phyloP scores from a whole-genome alignment of 2,888 invertebrate genomes.

The Melieria omissa region DNA sequence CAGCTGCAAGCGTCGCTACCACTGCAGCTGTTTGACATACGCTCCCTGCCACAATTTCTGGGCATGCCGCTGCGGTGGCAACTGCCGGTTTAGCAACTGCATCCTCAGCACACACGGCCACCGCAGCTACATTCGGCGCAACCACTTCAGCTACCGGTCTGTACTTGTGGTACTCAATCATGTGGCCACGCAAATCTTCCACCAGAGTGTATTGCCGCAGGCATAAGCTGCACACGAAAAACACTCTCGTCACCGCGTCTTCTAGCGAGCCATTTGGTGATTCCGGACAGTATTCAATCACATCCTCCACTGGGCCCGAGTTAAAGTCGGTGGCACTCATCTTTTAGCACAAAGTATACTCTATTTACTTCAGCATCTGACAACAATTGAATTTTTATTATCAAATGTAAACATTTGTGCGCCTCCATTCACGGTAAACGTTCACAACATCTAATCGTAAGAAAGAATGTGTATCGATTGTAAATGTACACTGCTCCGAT shows the following conservation, averaged over 20 bases:
- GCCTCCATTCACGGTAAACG: too few species aligned
- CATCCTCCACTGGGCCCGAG: slow-evolving; percentile 29
- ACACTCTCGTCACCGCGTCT: slow-evolving; percentile 35
- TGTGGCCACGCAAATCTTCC: slow-evolving; percentile 61
- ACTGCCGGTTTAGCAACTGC: background rate
- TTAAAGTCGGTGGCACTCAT: too few species aligned
- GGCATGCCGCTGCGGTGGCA: background rate
- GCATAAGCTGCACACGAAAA: slow-evolving; percentile 51
- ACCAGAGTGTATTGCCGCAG: slow-evolving; percentile 47
- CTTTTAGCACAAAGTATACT: too few species aligned
- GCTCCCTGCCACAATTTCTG: too few species aligned
- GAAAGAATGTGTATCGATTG: too few species aligned
- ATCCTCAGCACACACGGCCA: background rate
- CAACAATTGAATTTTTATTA: too few species aligned
- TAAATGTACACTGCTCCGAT: too few species aligned
- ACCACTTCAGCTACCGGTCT: slow-evolving; percentile 40
- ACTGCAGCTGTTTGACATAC: too few species aligned
- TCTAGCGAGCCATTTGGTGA: slow-evolving; percentile 6
- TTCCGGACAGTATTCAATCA: slow-evolving; percentile 42
- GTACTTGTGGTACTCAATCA: slow-evolving; percentile 61
- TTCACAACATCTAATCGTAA: too few species aligned
- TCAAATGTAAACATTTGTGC: too few species aligned
- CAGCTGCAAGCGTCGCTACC: background rate
- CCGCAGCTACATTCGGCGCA: background rate
- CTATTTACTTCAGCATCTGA: too few species aligned